These are phyloP conservation scores for Pachycephus smyrnensis DNA, from an alignment of 2,888 invertebrate genomes.

Conservation along the genomic window DNA sequence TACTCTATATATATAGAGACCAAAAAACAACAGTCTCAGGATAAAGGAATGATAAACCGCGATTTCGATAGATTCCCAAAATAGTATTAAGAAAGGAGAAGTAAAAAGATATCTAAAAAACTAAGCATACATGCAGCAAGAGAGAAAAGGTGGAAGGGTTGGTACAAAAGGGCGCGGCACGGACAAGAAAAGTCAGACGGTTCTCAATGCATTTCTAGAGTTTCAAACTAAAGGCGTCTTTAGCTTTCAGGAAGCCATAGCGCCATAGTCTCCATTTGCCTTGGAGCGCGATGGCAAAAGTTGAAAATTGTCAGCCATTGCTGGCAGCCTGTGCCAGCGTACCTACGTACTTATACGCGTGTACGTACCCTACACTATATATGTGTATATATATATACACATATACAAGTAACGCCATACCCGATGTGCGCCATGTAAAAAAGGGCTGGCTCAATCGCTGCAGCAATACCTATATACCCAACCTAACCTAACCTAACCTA, in stretches of 20 bases:
- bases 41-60: background rate
- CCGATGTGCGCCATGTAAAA: background rate
- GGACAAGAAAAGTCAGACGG: background rate
- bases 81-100: background rate
- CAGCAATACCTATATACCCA: background rate
- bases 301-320: conserved; percentile 58
- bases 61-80: background rate
- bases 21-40: background rate
- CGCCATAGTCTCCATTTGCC: conserved; percentile 49
- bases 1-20: too few species aligned
- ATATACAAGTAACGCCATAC: background rate
- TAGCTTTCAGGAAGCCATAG: conserved; percentile 27
- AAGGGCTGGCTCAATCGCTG: background rate
- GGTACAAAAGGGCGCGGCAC: background rate
- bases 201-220: conserved; percentile 32
- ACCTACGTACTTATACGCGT: conserved; percentile 1
- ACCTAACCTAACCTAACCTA: background rate
- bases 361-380: background rate
- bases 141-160: background rate
- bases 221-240: conserved; percentile 52
- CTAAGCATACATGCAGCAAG: background rate
- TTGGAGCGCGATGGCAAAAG: conserved; percentile 53
- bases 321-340: conserved; percentile 50
- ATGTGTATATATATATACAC: conserved; percentile 5
- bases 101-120: background rate